Conservation (phyloP, 2,797 vertebrate genomes). For the Acridotheres tristis region DNA sequence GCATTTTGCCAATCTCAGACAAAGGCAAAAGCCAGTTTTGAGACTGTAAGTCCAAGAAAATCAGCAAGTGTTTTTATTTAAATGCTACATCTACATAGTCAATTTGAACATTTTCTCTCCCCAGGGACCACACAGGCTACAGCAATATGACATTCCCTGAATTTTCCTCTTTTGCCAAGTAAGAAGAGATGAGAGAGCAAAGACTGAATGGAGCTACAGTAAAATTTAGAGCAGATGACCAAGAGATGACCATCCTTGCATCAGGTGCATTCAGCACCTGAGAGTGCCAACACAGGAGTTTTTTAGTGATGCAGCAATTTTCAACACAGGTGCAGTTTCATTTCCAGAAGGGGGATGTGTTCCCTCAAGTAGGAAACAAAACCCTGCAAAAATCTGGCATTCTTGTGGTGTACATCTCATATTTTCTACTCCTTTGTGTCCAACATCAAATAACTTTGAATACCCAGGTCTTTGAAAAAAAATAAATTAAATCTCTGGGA, state of each 20-base stretch:
- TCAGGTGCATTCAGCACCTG: rapidly evolving
- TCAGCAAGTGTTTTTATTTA: background rate
- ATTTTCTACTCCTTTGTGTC: background rate
- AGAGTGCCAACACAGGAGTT: background rate
- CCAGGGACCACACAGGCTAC: background rate
- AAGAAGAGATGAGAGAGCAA: background rate
- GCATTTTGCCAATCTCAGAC: background rate
- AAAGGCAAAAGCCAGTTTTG: background rate
- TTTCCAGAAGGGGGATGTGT: background rate
- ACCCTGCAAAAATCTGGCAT: background rate
- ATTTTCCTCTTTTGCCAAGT: background rate
- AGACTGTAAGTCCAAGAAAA: background rate
- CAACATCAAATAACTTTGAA: background rate
- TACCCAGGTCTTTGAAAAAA: background rate
- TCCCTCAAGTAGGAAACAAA: background rate
- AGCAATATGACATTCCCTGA: background rate
- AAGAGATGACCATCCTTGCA: background rate
- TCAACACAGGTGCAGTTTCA: background rate
- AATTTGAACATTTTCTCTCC: background rate
- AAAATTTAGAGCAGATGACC: background rate
- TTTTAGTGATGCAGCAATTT: background rate
- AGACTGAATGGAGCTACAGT: background rate
- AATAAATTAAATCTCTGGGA: background rate
- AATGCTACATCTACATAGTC: background rate
- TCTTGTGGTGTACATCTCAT: background rate